phyloP scores from a whole-genome alignment of 2,113 vertebrate species.

The Lonchura striata region DNA sequence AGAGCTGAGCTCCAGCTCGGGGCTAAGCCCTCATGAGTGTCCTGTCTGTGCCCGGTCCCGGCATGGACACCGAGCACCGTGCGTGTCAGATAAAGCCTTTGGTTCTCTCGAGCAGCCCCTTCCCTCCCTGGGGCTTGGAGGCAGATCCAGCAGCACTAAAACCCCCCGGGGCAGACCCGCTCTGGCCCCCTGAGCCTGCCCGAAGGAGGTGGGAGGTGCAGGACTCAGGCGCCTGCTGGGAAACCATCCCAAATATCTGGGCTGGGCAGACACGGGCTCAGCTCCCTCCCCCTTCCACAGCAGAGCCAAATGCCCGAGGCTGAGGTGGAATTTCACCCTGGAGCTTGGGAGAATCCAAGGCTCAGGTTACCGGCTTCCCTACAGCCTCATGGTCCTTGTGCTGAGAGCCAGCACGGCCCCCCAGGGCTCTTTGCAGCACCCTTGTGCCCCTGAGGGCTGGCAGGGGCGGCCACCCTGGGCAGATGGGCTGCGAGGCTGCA shows the following conservation, averaged over 20 bases:
- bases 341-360: background rate
- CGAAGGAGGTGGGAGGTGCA: background rate
- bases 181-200: background rate
- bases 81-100: background rate
- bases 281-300: background rate
- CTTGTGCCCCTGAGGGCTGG: background rate
- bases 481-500: background rate
- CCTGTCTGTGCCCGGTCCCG: background rate
- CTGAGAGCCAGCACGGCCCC: background rate
- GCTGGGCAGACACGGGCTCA: background rate
- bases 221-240: background rate
- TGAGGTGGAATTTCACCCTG: background rate
- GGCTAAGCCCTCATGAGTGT: background rate
- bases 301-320: background rate
- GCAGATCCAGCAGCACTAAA: background rate
- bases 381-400: fast-evolving
- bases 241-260: background rate
- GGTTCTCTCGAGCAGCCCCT: background rate
- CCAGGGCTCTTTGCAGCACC: background rate
- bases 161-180: background rate
- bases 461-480: background rate
- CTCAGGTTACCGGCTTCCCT: background rate
- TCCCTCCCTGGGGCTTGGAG: background rate
- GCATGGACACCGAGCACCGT: fast-evolving
- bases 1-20: background rate